Conservation (phyloP, 2,113 vertebrate genomes). For the Onychostoma macrolepis region DNA sequence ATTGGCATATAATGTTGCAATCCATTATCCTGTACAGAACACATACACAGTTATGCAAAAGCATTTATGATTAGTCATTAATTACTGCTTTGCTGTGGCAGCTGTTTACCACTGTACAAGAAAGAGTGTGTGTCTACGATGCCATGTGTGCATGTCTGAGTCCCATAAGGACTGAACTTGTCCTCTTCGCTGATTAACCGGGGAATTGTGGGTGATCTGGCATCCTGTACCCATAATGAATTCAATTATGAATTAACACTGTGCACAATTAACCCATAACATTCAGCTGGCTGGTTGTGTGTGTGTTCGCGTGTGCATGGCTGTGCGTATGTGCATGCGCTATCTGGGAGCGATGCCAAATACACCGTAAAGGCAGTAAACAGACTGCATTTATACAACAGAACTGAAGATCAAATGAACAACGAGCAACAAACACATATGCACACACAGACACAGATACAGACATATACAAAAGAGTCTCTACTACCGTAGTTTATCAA, state of each 20-base stretch:
- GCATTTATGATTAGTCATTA: conserved; percentile 30
- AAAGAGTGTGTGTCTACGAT: neutral
- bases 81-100: conserved; percentile 13
- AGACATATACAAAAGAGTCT: neutral
- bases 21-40: neutral
- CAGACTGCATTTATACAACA: neutral
- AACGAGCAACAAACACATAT: neutral
- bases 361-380: neutral
- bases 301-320: neutral
- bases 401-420: conserved; percentile 5
- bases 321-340: neutral
- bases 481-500: neutral
- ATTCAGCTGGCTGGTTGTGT: conserved; percentile 32
- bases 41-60: neutral
- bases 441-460: neutral
- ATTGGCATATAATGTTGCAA: conserved; percentile 25
- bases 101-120: conserved; percentile 17
- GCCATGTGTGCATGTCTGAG: conserved; percentile 13
- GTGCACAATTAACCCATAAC: conserved; percentile 64
- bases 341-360: neutral
- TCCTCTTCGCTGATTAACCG: conserved; percentile 71
- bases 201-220: conserved; percentile 66
- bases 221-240: conserved; percentile 66
- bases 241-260: conserved; percentile 67
- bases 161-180: conserved; percentile 48